Evolutionary conservation across 1,140 invertebrate genomes (phyloP).

Genomic region (Lutraria rhynchaena): DNA sequence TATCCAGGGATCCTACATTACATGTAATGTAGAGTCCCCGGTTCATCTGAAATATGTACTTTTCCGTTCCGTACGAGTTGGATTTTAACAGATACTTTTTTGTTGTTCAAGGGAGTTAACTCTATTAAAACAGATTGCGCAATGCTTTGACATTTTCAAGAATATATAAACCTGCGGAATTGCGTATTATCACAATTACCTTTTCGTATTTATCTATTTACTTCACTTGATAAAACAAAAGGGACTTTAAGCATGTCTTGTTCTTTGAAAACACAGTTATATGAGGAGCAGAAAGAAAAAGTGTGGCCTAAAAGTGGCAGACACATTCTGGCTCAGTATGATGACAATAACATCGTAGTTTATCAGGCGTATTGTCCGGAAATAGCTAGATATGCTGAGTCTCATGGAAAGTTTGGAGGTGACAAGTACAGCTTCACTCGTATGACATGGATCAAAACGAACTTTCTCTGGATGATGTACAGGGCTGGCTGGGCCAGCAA

Average conservation of each 20-base stretch:
- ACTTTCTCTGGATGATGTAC: slow-evolving; percentile 80
- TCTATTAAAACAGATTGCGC: too few relatives aligned
- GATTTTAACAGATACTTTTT: too few relatives aligned
- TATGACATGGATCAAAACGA: slow-evolving; percentile 78
- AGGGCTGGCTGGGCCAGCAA: slow-evolving; percentile 73
- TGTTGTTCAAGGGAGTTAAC: too few relatives aligned
- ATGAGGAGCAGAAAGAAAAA: slow-evolving; percentile 29
- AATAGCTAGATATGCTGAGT: slow-evolving; percentile 64
- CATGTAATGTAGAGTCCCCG: too few relatives aligned
- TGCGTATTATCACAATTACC: too few relatives aligned
- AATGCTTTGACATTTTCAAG: too few relatives aligned
- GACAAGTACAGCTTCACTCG: slow-evolving; percentile 63
- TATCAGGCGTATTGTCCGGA: slow-evolving; percentile 73
- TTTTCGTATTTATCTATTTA: too few relatives aligned
- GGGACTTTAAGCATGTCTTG: background rate
- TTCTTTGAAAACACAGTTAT: slow-evolving; percentile 17
- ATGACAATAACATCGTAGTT: slow-evolving; percentile 64
- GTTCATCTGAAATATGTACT: too few relatives aligned
- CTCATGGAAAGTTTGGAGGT: slow-evolving; percentile 56
- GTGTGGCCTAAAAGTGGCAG: slow-evolving; percentile 58
- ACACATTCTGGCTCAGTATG: slow-evolving; percentile 66
- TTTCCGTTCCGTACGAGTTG: too few relatives aligned
- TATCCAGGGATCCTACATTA: too few relatives aligned
- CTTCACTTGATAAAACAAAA: too few relatives aligned
- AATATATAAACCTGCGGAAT: too few relatives aligned